Conservation (phyloP, 2,797 vertebrate species). For the Epinephelus awoara region DNA sequence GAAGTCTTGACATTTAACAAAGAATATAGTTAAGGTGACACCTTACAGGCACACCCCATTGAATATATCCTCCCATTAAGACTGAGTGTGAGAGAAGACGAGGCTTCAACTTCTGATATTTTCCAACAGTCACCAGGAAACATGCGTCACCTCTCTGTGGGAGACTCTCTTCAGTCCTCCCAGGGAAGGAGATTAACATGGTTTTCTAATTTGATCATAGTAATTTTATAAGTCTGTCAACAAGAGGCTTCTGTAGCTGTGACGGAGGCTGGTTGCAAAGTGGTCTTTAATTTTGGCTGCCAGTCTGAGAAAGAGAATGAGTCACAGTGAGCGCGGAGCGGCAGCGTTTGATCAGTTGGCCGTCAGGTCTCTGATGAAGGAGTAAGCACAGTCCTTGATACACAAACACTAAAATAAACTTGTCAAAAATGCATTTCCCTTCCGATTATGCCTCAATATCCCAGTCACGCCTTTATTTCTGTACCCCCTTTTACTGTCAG, state of each 20-base stretch:
- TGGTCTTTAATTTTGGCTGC: constrained; percentile 55
- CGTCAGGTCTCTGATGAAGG: not conserved
- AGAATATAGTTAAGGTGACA: no score
- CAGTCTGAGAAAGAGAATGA: constrained; percentile 39
- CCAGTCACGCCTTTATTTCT: no score
- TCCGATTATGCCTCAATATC: not conserved
- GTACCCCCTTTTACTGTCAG: no score
- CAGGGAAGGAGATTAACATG: constrained; percentile 44
- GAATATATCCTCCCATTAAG: constrained; percentile 7
- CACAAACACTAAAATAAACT: not conserved
- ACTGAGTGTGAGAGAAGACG: constrained; percentile 21
- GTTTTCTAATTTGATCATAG: constrained; percentile 61
- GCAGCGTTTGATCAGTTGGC: not conserved
- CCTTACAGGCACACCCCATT: not conserved
- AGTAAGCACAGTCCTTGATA: not conserved
- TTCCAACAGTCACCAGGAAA: constrained; percentile 30
- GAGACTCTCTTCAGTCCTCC: constrained; percentile 30
- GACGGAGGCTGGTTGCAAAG: constrained; percentile 48
- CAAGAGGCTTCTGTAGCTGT: constrained; percentile 29
- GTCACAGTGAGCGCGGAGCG: constrained; percentile 32
- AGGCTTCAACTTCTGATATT: constrained; percentile 17
- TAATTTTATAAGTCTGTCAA: constrained; percentile 62
- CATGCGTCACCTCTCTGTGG: constrained; percentile 66
- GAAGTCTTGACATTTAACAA: constrained; percentile 27
- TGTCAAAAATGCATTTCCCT: not conserved